Evolutionary conservation across 1,140 invertebrate species (phyloP), one percentile per base, ranked within the genome.

Genomic region (Hyles vespertilio): DNA sequence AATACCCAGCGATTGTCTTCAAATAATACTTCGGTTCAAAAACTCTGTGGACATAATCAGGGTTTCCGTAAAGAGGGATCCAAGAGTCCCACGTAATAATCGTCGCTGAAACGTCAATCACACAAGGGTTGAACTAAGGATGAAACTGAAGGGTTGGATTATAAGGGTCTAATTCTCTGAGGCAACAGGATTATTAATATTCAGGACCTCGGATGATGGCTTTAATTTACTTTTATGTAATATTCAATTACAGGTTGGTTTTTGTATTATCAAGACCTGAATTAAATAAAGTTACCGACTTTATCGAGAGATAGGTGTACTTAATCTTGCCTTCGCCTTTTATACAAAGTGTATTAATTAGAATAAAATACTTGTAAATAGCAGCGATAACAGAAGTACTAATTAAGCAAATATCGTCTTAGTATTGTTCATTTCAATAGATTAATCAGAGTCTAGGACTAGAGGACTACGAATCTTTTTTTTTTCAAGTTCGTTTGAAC

Each of bases 131-230:
- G 74, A 63, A 64, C 70, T 70, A 70, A 72, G 75, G 78, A 82
- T 81, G 73, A 81, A 74, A 78, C 78, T 77, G 77, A 80, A 81
- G 82, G 79, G 82, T 81, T 77, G 80, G 79, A 84, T 84, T 85
- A 85, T 85, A 79, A 83, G 78, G 82, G 82, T 83, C 74, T 76
- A 73, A 82, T 76, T 79, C 77, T 72, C 69, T 58, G 58, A 65
- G 63, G 71, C 74, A 77, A 79, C 69, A 70, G 71, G 72, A 78
- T 82, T 82, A 82, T 82, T 81, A 81, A 83, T 84, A 84, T 81
- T 81, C 72, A 79, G 69, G 57, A 60, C 72, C 70, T 70, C 67
- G 71, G 68, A 77, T 77, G 73, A 77, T 79, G 66, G 60, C 64
- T 69, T 72, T 74, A 81, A 79, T 79, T 75, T 74, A 81, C 78